phyloP scores from a whole-genome alignment of 1,140 invertebrate species.

The Drosophila simulans region DNA sequence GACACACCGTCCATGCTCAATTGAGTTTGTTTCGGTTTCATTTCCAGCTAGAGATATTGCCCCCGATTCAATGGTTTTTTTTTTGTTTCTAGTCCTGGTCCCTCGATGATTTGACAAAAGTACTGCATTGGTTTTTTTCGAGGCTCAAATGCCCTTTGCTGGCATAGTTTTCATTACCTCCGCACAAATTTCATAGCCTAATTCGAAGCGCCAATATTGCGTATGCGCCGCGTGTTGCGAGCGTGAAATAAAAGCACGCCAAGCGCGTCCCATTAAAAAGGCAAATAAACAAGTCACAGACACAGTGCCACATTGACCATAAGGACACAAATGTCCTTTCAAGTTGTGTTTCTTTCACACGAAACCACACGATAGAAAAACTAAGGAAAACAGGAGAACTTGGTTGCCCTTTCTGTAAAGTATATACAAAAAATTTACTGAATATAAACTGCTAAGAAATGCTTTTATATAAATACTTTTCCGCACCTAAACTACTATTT shows the following conservation, averaged over 20 bases:
- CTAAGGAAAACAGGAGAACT: background rate
- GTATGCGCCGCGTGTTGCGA: conserved; percentile 66
- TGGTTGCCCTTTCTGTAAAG: background rate
- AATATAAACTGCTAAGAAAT: no score
- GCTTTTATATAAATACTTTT: no score
- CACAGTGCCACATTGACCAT: conserved; percentile 26
- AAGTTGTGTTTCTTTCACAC: conserved; percentile 25
- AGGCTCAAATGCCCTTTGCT: conserved; percentile 2
- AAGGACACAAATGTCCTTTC: conserved; percentile 23
- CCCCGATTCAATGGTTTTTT: conserved; percentile 6
- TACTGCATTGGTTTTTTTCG: conserved; percentile 44
- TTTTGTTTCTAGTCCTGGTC: background rate
- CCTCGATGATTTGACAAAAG: conserved; percentile 56
- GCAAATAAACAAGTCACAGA: conserved; percentile 56
- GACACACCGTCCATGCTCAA: conserved; percentile 59
- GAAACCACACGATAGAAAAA: conserved; percentile 33
- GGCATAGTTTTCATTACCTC: conserved; percentile 52
- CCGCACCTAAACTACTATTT: no score
- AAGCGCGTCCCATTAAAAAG: conserved; percentile 60
- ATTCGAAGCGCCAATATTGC: conserved; percentile 58
- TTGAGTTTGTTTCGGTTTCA: conserved; percentile 57
- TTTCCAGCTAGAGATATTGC: conserved; percentile 14
- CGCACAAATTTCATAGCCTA: conserved; percentile 60
- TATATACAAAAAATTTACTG: no score
- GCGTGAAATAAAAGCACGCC: conserved; percentile 51